A percentile compares a stretch with the other conserved stretches of the same genome.
Conservation (phyloP, 2,113 vertebrate species). For the Phasianus colchicus region DNA sequence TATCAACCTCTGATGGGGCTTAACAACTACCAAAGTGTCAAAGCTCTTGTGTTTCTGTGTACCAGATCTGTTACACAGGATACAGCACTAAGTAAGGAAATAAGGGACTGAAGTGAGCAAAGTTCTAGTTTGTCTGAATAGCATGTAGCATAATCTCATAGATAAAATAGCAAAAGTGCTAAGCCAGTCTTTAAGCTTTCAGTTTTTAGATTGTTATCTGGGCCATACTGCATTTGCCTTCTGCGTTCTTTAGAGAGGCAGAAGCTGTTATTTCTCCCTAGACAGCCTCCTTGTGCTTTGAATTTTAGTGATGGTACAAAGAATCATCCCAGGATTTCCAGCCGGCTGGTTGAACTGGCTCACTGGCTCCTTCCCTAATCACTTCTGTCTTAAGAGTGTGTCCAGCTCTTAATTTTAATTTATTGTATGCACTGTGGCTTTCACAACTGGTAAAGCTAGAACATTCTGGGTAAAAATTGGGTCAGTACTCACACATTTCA, state of each 20-base stretch:
- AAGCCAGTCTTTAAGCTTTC: not conserved
- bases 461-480: not conserved
- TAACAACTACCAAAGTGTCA: not conserved
- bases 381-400: not conserved
- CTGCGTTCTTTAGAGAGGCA: not conserved
- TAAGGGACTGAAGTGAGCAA: not conserved
- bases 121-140: not conserved
- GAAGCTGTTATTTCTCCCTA: not conserved
- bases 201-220: not conserved
- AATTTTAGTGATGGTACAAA: not conserved
- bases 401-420: slow-evolving; percentile 3
- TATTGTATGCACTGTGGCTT: not conserved
- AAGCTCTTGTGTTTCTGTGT: not conserved
- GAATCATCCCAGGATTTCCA: not conserved
- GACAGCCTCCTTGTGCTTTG: not conserved
- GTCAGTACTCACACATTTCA: not conserved
- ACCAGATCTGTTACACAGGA: not conserved
- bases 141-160: not conserved
- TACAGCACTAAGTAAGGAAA: not conserved
- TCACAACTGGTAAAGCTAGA: not conserved
- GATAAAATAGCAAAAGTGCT: not conserved
- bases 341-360: not conserved
- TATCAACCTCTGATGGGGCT: not conserved
- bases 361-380: not conserved
- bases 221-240: not conserved